Conservation (phyloP, 2,888 invertebrate species). For the Drosophila anomalata region DNA sequence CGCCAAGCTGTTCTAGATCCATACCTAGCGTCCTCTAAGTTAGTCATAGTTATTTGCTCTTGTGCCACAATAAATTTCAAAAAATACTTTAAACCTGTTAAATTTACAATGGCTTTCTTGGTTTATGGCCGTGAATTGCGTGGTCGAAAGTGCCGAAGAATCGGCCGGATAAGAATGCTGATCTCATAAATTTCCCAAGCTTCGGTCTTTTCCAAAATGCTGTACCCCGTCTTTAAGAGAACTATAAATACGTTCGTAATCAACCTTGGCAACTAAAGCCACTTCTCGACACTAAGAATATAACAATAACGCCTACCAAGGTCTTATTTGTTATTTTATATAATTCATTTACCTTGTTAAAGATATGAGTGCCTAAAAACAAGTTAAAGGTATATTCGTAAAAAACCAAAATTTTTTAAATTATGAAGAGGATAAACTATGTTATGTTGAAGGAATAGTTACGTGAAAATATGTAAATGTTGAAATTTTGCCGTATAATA, state of each 20-base stretch:
- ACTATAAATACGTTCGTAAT: conserved; percentile 3
- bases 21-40: conserved; percentile 31
- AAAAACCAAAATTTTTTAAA: too few relatives aligned
- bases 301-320: too few relatives aligned
- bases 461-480: not conserved
- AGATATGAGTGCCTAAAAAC: too few relatives aligned
- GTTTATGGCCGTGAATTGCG: conserved; percentile 16
- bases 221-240: not conserved
- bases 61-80: conserved; percentile 25
- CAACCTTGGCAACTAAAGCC: not conserved
- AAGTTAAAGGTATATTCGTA: too few relatives aligned
- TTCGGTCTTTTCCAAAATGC: not conserved
- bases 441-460: not conserved
- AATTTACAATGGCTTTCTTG: conserved; percentile 16
- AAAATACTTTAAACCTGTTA: not conserved
- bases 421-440: too few relatives aligned
- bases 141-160: not conserved
- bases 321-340: not conserved
- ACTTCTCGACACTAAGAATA: not conserved
- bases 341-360: too few relatives aligned
- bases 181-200: conserved; percentile 29
- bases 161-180: conserved; percentile 4
- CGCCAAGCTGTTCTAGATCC: conserved; percentile 57
- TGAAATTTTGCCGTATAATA: too few relatives aligned
- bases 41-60: conserved; percentile 36